Conservation (phyloP, 2,888 invertebrate species). For the Amiota communis region DNA sequence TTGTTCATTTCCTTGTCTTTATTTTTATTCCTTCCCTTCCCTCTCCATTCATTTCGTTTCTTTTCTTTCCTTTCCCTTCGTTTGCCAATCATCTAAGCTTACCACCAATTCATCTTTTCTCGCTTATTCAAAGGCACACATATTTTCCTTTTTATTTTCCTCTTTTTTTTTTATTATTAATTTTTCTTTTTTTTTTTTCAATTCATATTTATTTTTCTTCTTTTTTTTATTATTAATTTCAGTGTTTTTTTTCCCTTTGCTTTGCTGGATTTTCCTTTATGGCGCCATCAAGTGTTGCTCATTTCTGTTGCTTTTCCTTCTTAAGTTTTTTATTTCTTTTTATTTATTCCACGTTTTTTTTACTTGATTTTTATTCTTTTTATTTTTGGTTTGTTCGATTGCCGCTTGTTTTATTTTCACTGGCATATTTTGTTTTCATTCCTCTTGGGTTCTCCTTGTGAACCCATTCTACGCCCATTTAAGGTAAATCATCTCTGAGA, state of each 20-base stretch:
- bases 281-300: slow-evolving; percentile 45
- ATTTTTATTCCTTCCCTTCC: no score
- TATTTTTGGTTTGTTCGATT: slow-evolving; percentile 26
- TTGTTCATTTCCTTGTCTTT: background rate
- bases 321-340: slow-evolving; percentile 40
- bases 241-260: no score
- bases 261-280: background rate
- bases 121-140: no score
- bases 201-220: no score
- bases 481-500: slow-evolving; percentile 6
- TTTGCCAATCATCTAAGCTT: no score
- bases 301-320: slow-evolving; percentile 31
- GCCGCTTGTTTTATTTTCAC: background rate
- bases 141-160: no score
- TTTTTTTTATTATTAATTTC: no score
- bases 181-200: no score
- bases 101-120: no score
- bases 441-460: background rate
- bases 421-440: background rate
- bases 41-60: no score
- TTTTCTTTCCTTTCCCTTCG: no score
- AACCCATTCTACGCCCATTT: background rate
- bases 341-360: slow-evolving; percentile 33
- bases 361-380: slow-evolving; percentile 45
- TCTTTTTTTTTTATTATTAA: no score